Percentiles rank a stretch among this genome's conserved stretches.
Conservation (phyloP, 2,113 vertebrate genomes). For the Melanerpes formicivorus region DNA sequence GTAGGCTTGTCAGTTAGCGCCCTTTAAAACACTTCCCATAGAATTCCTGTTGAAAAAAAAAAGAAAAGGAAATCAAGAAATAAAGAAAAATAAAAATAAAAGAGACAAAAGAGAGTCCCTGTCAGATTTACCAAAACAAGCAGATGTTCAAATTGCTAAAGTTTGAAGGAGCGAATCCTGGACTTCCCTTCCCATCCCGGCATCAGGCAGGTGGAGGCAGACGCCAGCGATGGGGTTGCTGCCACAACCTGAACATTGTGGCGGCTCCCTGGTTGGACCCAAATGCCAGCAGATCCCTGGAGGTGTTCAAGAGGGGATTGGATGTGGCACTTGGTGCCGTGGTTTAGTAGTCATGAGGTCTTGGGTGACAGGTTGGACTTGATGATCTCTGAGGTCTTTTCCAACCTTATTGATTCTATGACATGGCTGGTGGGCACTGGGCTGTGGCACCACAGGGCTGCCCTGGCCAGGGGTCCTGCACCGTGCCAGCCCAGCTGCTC, state of each 20-base stretch:
- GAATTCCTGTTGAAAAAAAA: conserved; percentile 24
- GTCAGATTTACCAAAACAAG: conserved; percentile 65
- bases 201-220: neutral
- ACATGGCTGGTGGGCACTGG: too few relatives aligned
- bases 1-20: conserved; percentile 73
- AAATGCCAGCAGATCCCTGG: too few relatives aligned
- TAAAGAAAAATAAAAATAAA: conserved; percentile 15
- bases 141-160: conserved; percentile 49
- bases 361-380: too few relatives aligned
- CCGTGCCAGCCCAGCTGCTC: fast-evolving
- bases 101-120: conserved; percentile 73
- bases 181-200: neutral
- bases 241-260: neutral
- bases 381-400: too few relatives aligned
- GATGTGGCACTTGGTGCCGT: too few relatives aligned
- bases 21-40: conserved; percentile 67
- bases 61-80: neutral
- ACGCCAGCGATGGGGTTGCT: fast-evolving
- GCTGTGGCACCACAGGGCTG: neutral
- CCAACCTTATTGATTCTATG: too few relatives aligned
- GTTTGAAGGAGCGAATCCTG: conserved; percentile 8
- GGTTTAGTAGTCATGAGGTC: too few relatives aligned
- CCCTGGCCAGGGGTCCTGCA: neutral
- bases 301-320: too few relatives aligned
- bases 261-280: neutral